Base-by-base conservation (phyloP, 2,113 vertebrate genomes). In the Pseudorectes ferrugineus region DNA sequence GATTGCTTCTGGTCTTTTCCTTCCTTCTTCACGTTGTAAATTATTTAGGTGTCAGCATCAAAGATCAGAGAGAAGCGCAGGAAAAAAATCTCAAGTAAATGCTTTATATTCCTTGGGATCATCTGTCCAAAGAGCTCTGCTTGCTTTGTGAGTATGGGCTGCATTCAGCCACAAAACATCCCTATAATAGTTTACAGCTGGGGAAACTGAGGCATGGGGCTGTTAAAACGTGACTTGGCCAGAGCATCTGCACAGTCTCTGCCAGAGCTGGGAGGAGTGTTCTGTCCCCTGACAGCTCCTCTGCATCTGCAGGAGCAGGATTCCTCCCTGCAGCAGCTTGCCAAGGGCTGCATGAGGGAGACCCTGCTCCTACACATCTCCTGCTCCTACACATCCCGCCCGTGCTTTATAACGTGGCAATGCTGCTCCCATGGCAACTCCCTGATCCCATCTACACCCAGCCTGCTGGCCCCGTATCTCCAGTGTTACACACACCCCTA, bases 161-260 rank as follows among this genome's bases (percentile, higher is more conserved):
- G 62, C 23, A 38, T 82, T 94, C 81, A 91, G 85, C 89, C 94
- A 88, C 89, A 89, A 85, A 96, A 94, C 87, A 95, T 91, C 85
- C 66, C 54, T 58, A 0, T 94, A 96, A 96, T 97, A 75, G 87
- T 38, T 96, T 93, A 79, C 96, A 96, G 93, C 77, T 97, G 96
- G 95, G 95, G 91, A 95, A 97, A 97, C 96, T 97, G 95, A 97
- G 96, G 96, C 96, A 96, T 2, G 14, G 55, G 42, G 71, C 78
- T 94, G 91, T 73, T 70, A 83, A 90, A 96, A 92, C 68, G 92
- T 95, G 93, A 94, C 84, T 95, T 97, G 96, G 96, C 96, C 84
- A 48, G 17, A 92, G 76, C 68, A 84, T 96, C 83, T 92, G 83
- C 66, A 65, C 28, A 76, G 74, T 14, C 33, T 95, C 77, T 94